Percentiles rank a stretch among this genome's conserved stretches.
phyloP scores from a whole-genome alignment of 2,113 vertebrate species.

The Sapajus apella region DNA sequence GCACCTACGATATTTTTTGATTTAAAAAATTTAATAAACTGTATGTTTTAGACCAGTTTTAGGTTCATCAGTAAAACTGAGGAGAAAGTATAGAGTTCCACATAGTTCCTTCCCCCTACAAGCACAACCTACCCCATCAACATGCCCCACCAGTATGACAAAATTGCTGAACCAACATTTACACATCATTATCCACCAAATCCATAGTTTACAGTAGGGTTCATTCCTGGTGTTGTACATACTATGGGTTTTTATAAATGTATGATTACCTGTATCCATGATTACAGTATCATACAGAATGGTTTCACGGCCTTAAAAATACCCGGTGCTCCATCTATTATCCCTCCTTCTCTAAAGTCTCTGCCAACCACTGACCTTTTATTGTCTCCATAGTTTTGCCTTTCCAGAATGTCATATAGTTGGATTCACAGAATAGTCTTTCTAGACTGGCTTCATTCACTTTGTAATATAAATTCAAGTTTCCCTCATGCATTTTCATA shows the following conservation, averaged over 20 bases:
- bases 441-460: neutral
- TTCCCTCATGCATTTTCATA: neutral
- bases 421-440: neutral
- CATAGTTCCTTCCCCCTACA: no score
- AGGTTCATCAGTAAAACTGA: neutral
- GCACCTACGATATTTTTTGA: neutral
- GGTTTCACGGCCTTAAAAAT: neutral
- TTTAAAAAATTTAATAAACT: neutral
- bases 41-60: conserved; percentile 2
- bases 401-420: neutral
- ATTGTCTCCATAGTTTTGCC: neutral
- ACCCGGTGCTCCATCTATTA: neutral
- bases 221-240: neutral
- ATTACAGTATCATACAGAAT: neutral
- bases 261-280: neutral
- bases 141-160: neutral
- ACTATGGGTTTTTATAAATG: neutral
- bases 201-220: neutral
- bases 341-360: neutral
- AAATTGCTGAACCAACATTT: neutral
- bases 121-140: neutral
- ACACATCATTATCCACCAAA: neutral
- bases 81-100: neutral
- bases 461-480: neutral
- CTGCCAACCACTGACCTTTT: neutral